Base-by-base conservation (phyloP, 2,113 vertebrate species). In the Ochotona curzoniae region DNA sequence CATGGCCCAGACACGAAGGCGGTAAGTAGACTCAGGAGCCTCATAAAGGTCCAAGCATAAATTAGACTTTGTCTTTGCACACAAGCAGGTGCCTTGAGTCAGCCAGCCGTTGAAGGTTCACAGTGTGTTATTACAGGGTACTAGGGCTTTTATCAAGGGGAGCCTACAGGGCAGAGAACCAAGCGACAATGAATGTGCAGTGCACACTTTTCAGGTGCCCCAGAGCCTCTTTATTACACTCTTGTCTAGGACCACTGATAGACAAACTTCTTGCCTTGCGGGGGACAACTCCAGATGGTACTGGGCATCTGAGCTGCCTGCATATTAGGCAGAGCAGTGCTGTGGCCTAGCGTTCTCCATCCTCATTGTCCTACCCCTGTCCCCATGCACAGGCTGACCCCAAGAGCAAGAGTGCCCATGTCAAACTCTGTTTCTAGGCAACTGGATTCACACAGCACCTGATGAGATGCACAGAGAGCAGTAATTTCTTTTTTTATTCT, bases 1-100 rank as follows among this genome's bases (percentile, higher is more conserved):
- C 70, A 54, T 13, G 13, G 47, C 8, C 87, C 70, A 83, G 60
- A 69, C 54, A 82, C 93, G 71, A 86, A 89, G 81, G 26, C 0
- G 4, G 64, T 75, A 30, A 91, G n/a, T 89, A 94, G 84, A 81
- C 35, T 76, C 87, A 76, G 80, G 66, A 60, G 11, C 70, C 81
- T 95, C 71, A 44, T 86, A 86, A 93, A 93, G n/a, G 7, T 87
- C 7, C 38, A 93, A 64, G 66, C 73, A 64, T 93, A 87, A 76
- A 94, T 94, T 93, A 94, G 61, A 81, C 30, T 47, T 81, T 78
- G 69, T 73, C 78, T 93, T 93, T 87, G 87, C 47, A 86, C 89
- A 60, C 78, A 87, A 96, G 71, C 73, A 94, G 83, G 75, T 11
- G 30, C 32, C 18, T 92, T 83, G 66, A 88, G 79, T 63, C 70